Percentiles rank a stretch among this genome's conserved stretches.
phyloP scores from a whole-genome alignment of 2,797 vertebrate species.

The Molossus molossus region DNA sequence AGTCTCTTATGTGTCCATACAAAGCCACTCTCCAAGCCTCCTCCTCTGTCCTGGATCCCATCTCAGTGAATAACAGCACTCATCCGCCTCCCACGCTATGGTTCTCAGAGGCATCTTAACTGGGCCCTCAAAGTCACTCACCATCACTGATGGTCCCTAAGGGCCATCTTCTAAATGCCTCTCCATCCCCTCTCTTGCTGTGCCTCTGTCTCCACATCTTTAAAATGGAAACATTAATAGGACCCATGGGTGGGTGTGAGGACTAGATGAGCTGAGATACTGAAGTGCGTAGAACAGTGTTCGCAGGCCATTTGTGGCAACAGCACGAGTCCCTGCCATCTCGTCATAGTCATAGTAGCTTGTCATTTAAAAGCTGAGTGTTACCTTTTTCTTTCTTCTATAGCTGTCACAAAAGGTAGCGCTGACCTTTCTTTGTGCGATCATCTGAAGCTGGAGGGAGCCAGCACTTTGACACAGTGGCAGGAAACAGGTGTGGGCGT shows the following conservation, averaged over 20 bases:
- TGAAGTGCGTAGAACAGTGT: neutral
- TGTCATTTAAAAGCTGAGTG: neutral
- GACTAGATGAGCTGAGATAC: neutral
- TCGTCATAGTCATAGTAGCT: neutral
- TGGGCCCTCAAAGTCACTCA: neutral
- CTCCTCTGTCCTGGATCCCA: neutral
- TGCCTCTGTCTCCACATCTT: neutral
- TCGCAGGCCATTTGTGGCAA: neutral
- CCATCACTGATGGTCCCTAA: rapidly evolving
- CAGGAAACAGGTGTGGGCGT: neutral
- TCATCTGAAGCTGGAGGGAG: neutral
- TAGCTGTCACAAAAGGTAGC: neutral
- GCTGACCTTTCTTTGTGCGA: neutral
- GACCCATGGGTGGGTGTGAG: rapidly evolving
- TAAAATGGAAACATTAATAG: neutral
- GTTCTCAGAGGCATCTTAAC: neutral
- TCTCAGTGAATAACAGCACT: neutral
- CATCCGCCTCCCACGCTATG: neutral
- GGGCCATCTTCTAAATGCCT: neutral
- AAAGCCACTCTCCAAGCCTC: neutral
- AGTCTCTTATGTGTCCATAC: neutral
- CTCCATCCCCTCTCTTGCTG: neutral
- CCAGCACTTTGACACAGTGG: neutral
- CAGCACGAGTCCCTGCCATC: neutral
- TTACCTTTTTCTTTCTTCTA: neutral